Evolutionary conservation across 2,888 invertebrate species (phyloP).

Genomic region (Polia nebulosa): DNA sequence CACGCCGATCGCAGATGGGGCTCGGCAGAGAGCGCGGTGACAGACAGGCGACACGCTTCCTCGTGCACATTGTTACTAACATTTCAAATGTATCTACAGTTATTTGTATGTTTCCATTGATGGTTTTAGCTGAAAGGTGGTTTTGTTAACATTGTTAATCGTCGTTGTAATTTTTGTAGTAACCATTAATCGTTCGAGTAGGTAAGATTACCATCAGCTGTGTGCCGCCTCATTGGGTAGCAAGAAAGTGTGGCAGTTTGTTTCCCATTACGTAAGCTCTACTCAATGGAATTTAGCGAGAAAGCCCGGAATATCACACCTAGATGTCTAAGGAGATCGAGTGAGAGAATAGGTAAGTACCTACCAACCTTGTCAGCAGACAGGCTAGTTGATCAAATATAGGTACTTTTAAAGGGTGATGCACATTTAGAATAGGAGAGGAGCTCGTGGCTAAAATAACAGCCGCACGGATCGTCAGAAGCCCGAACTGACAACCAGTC

Average conservation of each 20-base stretch:
- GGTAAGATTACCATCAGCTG: constrained; percentile 2
- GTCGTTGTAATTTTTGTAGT: background rate
- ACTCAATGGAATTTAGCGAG: background rate
- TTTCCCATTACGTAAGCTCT: background rate
- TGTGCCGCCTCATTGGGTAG: constrained; percentile 1
- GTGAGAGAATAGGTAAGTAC: too few species aligned
- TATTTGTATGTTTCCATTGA: constrained; percentile 77
- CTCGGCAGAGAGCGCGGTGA: constrained; percentile 41
- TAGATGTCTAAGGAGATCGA: too few species aligned
- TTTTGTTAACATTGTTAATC: background rate
- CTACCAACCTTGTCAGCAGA: too few species aligned
- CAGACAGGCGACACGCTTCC: constrained; percentile 77
- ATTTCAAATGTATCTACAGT: constrained; percentile 74
- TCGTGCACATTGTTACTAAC: constrained; percentile 72
- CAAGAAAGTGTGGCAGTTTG: background rate
- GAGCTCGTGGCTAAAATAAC: too few species aligned
- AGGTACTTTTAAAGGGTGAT: too few species aligned
- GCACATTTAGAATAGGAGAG: too few species aligned
- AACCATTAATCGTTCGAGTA: background rate
- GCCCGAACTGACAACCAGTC: too few species aligned
- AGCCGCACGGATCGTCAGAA: too few species aligned
- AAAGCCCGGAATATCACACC: background rate
- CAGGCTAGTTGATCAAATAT: too few species aligned
- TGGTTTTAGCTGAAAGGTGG: background rate
- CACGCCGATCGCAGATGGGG: constrained; percentile 55